These are phyloP conservation scores for Nomada lathburiana DNA, from an alignment of 2,888 invertebrate species.

Conservation along the genomic window DNA sequence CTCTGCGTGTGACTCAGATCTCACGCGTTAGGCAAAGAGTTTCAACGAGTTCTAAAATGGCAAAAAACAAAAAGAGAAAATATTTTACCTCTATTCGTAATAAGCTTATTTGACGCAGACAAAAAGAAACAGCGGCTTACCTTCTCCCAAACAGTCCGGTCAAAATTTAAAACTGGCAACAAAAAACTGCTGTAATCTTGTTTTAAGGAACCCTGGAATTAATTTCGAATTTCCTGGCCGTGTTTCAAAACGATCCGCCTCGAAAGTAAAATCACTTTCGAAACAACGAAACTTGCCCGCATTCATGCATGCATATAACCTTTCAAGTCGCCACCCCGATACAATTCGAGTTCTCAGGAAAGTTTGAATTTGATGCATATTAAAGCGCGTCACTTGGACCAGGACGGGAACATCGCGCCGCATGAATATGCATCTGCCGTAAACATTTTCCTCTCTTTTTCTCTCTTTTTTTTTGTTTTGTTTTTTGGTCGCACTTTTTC, in stretches of 20 bases:
- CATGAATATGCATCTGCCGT: conserved; percentile 78
- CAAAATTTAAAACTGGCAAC: too few relatives aligned
- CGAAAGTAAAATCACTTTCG: too few relatives aligned
- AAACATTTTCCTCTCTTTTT: conserved; percentile 70
- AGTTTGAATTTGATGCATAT: conserved; percentile 79
- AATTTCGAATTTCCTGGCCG: too few relatives aligned
- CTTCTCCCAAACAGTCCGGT: too few relatives aligned
- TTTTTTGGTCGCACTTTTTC: background rate
- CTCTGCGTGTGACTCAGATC: background rate
- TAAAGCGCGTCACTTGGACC: conserved; percentile 76
- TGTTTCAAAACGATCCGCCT: too few relatives aligned
- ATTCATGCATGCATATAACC: background rate
- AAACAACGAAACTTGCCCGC: background rate
- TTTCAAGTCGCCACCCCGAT: background rate
- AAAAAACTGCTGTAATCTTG: too few relatives aligned
- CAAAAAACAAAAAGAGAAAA: background rate
- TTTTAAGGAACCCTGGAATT: too few relatives aligned
- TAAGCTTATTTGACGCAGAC: too few relatives aligned
- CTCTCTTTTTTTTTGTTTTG: background rate
- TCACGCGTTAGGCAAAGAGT: background rate
- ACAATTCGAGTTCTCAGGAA: conserved; percentile 63
- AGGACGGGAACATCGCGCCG: conserved; percentile 59
- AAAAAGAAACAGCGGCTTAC: too few relatives aligned
- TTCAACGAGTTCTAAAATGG: background rate
- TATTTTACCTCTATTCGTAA: background rate